Evolutionary conservation across 1,140 invertebrate species (phyloP).

Genomic region (silkworm (Bombyx mori)): ASM3026992v2 NC_085124.1:435001-435500

Average conservation of each 20-base stretch:
- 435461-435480: too few species aligned
- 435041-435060: neutral
- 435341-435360: slow-evolving; percentile 37
- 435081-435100: too few species aligned
- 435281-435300: neutral
- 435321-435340: slow-evolving; percentile 16
- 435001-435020: neutral
- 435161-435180: neutral
- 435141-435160: neutral
- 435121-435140: too few species aligned
- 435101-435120: too few species aligned
- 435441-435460: neutral
- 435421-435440: neutral
- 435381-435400: slow-evolving; percentile 31
- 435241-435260: slow-evolving; percentile 16
- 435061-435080: too few species aligned
- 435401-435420: slow-evolving; percentile 1
- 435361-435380: slow-evolving; percentile 21
- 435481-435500: neutral
- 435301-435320: neutral
- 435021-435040: neutral
- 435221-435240: slow-evolving; percentile 7
- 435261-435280: slow-evolving; percentile 6
- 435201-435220: neutral
- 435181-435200: neutral